Evolutionary conservation across 2,113 vertebrate genomes (phyloP), one percentile per base, ranked within the genome.

Genomic region (Rhinoderma darwinii): DNA sequence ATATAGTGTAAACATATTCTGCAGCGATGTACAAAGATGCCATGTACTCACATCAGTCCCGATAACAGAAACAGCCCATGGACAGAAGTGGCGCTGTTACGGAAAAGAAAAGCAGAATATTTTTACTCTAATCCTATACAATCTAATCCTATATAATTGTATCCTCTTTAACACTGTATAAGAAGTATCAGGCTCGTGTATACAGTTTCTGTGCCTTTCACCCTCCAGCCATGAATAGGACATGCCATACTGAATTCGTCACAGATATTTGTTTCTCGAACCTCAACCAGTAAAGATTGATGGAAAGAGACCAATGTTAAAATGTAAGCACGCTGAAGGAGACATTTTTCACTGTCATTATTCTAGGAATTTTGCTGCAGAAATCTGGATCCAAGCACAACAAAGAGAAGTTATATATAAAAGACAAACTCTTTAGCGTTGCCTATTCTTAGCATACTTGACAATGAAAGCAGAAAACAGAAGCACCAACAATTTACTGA

Each of bases 391-490:
- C 12, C 37, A 17, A 51, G 44, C n/a, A 20, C 74, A 51, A 44
- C 39, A 81, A 56, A 61, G 50, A 25, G 35, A n/a, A 61, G 39
- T 63, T 81, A 59, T 39, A 63, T 61, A 81, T 37, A 80, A 72
- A 72, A 61, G 54, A 41, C 54, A 41, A 27, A 63, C 12, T 81
- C 78, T 61, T 61, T 43, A 18, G 54, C 22, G 7, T 63, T 27
- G 35, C 39, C 78, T 81, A 81, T 81, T 81, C 61, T 61, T 81
- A 80, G 54, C 54, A 25, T 7, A 41, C 10, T 27, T 32, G 22
- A 81, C 78, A 81, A 81, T 81, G 37, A 56, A 15, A 39, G 39
- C 35, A 61, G 54, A 81, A 81, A 81, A 80, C 22, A 63, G 10
- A 81, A 61, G 51, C 51, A 37, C 78, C 39, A 59, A 18, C 54